A percentile compares a stretch with the other conserved stretches of the same genome.
Conservation (phyloP, 2,113 vertebrate species). For the Cercocebus atys region DNA sequence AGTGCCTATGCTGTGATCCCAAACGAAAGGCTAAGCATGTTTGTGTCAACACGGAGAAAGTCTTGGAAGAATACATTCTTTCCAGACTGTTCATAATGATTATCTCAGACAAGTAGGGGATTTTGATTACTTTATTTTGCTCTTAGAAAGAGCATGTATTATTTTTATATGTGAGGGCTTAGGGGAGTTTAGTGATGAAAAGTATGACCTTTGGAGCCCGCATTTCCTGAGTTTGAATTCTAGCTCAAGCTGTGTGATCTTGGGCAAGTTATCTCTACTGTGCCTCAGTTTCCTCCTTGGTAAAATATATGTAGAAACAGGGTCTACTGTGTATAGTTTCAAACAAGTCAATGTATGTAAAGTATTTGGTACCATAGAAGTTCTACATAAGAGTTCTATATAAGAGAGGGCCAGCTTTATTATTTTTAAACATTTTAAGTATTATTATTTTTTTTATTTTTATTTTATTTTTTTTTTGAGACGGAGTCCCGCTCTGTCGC, state of each 20-base stretch:
- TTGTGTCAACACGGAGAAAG: not conserved
- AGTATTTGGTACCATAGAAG: not conserved
- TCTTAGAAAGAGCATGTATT: not conserved
- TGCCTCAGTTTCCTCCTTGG: not conserved
- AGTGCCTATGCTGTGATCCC: not conserved
- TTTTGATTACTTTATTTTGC: not conserved
- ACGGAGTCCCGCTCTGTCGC: too few species aligned
- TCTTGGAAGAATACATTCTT: not conserved
- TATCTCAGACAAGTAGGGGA: not conserved
- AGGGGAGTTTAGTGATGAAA: not conserved
- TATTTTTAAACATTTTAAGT: not conserved
- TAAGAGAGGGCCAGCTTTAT: not conserved
- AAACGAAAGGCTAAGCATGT: not conserved
- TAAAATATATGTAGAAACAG: not conserved
- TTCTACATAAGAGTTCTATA: not conserved
- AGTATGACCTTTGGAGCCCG: not conserved
- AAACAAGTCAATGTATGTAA: not conserved
- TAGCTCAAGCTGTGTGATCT: not conserved
- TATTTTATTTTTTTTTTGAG: too few species aligned
- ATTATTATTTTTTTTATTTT: too few species aligned
- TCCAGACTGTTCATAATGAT: not conserved
- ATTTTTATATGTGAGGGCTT: not conserved
- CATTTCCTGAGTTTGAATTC: not conserved
- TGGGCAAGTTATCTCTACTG: not conserved
- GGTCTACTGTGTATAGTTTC: not conserved